Conservation (phyloP, 2,888 invertebrate species). For the Acrocyrtus sp. region DNA sequence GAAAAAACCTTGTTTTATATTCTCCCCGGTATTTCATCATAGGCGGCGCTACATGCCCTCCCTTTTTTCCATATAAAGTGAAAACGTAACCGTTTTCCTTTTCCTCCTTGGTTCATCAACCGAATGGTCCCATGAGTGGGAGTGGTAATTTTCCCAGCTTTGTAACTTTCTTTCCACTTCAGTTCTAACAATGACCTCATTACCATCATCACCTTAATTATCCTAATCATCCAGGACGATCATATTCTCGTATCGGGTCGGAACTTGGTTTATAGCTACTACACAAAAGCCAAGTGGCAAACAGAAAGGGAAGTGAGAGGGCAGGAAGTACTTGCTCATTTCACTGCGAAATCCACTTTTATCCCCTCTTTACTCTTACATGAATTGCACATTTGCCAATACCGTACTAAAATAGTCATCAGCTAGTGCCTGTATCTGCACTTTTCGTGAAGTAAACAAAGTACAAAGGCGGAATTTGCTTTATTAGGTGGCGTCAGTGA, state of each 20-base stretch:
- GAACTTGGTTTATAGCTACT: too few relatives aligned
- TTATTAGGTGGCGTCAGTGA: too few relatives aligned
- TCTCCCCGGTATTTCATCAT: constrained; percentile 2
- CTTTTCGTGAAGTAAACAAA: not conserved
- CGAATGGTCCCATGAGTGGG: constrained; percentile 5
- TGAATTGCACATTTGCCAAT: constrained; percentile 6
- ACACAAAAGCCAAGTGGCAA: not conserved
- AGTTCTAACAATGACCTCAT: constrained; percentile 34
- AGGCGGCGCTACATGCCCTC: not conserved
- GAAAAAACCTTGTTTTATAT: constrained; percentile 3
- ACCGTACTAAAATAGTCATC: not conserved
- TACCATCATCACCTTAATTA: constrained; percentile 29
- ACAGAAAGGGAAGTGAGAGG: not conserved
- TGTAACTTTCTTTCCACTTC: not conserved
- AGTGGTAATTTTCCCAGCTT: not conserved
- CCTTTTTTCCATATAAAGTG: not conserved
- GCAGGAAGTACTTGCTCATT: constrained; percentile 1
- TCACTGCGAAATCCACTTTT: constrained; percentile 2
- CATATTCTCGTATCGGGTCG: too few relatives aligned
- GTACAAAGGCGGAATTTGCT: not conserved
- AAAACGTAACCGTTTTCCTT: constrained; percentile 3
- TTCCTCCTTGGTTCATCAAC: constrained; percentile 4
- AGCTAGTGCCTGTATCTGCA: not conserved
- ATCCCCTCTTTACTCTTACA: constrained; percentile 1
- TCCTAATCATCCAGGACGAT: constrained; percentile 6